Evolutionary conservation across 2,113 vertebrate genomes (phyloP), one percentile per base, ranked within the genome.

Genomic region (Sorex fumeus): DNA sequence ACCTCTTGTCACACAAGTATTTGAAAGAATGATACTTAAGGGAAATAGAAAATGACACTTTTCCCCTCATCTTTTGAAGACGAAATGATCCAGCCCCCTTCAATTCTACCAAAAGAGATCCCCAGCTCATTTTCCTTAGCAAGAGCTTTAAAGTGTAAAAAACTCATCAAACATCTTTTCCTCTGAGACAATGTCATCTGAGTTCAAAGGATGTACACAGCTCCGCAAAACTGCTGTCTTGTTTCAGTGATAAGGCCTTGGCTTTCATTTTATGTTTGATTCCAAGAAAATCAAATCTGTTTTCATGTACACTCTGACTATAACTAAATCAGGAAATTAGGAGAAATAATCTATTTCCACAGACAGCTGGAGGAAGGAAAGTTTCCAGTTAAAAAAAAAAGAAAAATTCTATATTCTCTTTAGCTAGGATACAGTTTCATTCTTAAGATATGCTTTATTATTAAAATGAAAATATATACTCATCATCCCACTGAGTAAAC

Each of bases 91-190:
- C 94, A 92, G 69, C 43, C 91, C 80, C 40, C 91, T 88, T 87
- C 87, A 97, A 87, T 98, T 97, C 94, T 97, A 96, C 95, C 97
- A 79, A 96, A 98, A 95, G 90, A 96, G 93, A 97, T 97, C 97
- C 96, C 96, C 92, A 97, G 97, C 97, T 98, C 97, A 96, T 98
- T 98, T 98, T 97, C 97, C 96, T 94, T 97, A 96, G 95, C 93
- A 95, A 96, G 96, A 93, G 91, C 97, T 98, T 98, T 97, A 97
- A 98, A 98, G 97, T 97, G 91, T 96, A 97, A 98, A 98, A 97
- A 98, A 97, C 94, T 97, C 97, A 97, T 98, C 97, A 98, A 98
- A 97, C 95, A 96, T 98, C 96, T 97, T 97, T 96, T 98, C 98
- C 97, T 98, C 97, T 96, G 98, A 98, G 98, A 98, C 97, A 97